Evolutionary conservation across 2,888 invertebrate species (phyloP).

Genomic region (Tetrapedia diversipes): DNA sequence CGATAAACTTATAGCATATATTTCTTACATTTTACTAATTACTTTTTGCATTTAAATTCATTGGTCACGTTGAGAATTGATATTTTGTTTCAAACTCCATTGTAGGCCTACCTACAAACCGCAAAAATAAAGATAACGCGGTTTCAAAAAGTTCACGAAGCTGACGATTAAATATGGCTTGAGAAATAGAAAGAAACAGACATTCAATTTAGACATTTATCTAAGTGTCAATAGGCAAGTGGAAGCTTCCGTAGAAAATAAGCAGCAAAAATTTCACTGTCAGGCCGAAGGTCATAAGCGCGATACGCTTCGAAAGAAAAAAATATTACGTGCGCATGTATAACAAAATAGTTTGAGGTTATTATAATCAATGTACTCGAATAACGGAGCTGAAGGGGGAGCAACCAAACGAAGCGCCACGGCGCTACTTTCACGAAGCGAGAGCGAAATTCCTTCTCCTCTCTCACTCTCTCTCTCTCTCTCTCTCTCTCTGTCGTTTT

Average conservation of each 20-base stretch:
- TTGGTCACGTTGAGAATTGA: neutral
- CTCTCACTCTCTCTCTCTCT: conserved; percentile 27
- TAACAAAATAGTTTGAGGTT: conserved; percentile 71
- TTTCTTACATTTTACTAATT: neutral
- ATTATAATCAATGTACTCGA: conserved; percentile 62
- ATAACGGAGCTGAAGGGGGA: conserved; percentile 58
- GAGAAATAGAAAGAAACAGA: neutral
- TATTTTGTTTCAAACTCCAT: neutral
- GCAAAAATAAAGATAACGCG: neutral
- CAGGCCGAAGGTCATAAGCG: conserved; percentile 44
- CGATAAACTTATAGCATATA: conserved; percentile 1
- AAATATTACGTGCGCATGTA: conserved; percentile 10
- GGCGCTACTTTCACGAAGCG: conserved; percentile 71
- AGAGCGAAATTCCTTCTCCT: conserved; percentile 65
- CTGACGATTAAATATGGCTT: neutral
- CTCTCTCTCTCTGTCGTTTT: neutral
- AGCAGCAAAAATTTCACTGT: conserved; percentile 4
- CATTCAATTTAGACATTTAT: conserved; percentile 50
- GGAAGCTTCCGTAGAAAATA: conserved; percentile 31
- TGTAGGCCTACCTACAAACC: too few relatives aligned
- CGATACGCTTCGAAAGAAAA: conserved; percentile 1
- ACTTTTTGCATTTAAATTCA: neutral
- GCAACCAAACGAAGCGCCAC: conserved; percentile 65
- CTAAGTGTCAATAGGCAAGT: too few relatives aligned
- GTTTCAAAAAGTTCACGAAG: neutral